A percentile compares a stretch with the other conserved stretches of the same genome.
phyloP scores from a whole-genome alignment of 1,140 invertebrate genomes.

The Tetragnatha versicolor region DNA sequence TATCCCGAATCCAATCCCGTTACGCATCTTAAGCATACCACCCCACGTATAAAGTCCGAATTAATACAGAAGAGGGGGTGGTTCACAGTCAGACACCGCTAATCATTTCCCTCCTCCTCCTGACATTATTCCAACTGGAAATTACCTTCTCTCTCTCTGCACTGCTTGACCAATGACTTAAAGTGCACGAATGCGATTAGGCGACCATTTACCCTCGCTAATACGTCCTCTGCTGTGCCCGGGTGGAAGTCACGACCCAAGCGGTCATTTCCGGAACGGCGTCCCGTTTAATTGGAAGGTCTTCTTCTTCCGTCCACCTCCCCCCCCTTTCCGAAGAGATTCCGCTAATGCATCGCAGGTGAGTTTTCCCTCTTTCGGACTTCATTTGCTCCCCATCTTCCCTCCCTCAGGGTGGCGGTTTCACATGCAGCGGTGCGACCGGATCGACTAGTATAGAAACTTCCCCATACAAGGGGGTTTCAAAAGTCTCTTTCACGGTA shows the following conservation, averaged over 20 bases:
- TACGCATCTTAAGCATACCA: background rate
- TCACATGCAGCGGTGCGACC: no score
- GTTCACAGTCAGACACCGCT: background rate
- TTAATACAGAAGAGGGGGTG: background rate
- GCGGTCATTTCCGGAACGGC: conserved; percentile 13
- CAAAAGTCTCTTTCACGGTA: no score
- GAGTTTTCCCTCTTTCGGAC: background rate
- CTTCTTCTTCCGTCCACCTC: background rate
- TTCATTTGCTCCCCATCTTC: no score
- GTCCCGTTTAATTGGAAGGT: background rate
- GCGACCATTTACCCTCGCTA: background rate
- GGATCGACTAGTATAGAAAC: no score
- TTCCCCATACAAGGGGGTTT: no score
- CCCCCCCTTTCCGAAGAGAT: background rate
- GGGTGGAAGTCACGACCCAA: conserved; percentile 1
- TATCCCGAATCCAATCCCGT: background rate
- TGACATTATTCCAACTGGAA: conserved; percentile 9
- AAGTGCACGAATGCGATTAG: conserved; percentile 1
- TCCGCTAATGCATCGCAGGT: background rate
- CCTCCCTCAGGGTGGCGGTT: no score
- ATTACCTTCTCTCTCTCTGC: background rate
- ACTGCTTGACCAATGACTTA: conserved; percentile 24
- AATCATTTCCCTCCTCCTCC: conserved; percentile 27
- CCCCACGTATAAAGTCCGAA: conserved; percentile 15
- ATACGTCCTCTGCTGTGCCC: background rate